Base-by-base conservation (phyloP, 1,140 invertebrate genomes). In the Elysia chlorotica region DNA sequence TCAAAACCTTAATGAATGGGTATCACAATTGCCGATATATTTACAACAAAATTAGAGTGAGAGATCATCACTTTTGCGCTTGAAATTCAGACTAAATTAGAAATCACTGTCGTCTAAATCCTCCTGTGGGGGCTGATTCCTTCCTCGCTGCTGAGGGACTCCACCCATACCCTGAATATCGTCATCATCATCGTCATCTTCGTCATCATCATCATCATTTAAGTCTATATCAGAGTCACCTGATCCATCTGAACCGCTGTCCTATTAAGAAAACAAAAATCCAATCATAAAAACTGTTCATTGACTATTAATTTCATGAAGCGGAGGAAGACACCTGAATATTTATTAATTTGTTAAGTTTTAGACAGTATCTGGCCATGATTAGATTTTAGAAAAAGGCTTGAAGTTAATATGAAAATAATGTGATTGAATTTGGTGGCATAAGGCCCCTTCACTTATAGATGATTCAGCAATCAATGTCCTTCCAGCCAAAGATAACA, bases 61-160 rank as follows among this genome's bases (percentile, higher is more conserved):
- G n/a, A n/a, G n/a, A n/a, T n/a, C n/a, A n/a, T n/a, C n/a, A n/a
- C n/a, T n/a, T n/a, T n/a, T n/a, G n/a, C n/a, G n/a, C n/a, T n/a
- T n/a, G n/a, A n/a, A n/a, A n/a, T n/a, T n/a, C n/a, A n/a, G n/a
- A n/a, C n/a, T n/a, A n/a, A n/a, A n/a, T n/a, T 37, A 85, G 41
- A 85, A 85, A 69, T 84, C 84, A 78, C 82, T 85, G 63, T 85
- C 83, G 61, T 82, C 78, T n/a, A 78, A 63, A 30, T 81, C 82
- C 53, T 69, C 73, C 53, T 36, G 74, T 61, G 73, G 73, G 48
- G 66, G 76, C 33, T 77, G 76, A 57, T 76, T 70, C 62, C 78
- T 66, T 19, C 73, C 73, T 63, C 75, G 76, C 14, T 72, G 65
- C 23, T 72, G 74, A 0, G 75, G 38, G 37, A 57, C 41, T 10